Base-by-base conservation (phyloP, 2,113 vertebrate species). In the Mesitornis unicolor region DNA sequence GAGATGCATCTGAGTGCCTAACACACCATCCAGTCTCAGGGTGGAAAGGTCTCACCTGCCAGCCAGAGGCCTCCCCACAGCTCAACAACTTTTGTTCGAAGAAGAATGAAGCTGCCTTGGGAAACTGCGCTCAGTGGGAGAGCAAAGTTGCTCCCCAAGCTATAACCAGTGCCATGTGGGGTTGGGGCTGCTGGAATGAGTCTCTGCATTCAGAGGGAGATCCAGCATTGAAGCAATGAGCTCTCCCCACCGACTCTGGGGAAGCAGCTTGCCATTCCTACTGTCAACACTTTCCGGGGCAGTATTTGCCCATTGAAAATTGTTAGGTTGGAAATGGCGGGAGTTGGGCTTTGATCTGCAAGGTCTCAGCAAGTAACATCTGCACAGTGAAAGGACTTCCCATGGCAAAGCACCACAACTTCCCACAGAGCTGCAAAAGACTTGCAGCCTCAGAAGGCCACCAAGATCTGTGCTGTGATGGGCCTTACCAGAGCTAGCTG, bases 281-380 rank as follows among this genome's bases (percentile, higher is more conserved):
- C 74, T 83, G 91, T 96, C 95, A 95, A 63, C 78, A 5, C 92
- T 77, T 78, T 63, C 54, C 64, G 85, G 60, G 68, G 75, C 14
- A 3, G 64, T 6, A 87, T 76, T 67, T 80, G 45, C 70, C 76
- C 67, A 59, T 70, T 74, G 71, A 84, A 70, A 90, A 54, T 14
- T 16, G 60, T 9, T 5, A 70, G 25, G 22, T 59, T 86, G 54
- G 70, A 80, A 64, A 82, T 74, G 68, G 68, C 16, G 9, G 81
- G 91, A 92, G 57, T 0, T n/a, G 60, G 83, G 85, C 69, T 96
- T 97, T 96, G 92, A 94, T 93, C 93, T 91, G 76, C 54, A 84
- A 60, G 78, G 53, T 36, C 64, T 85, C 80, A 87, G 93, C 77
- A 75, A 95, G 43, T 5, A 93, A 95, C 91, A 94, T 83, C 95